These are phyloP conservation scores for Acanthacorydalis orientalis DNA, from an alignment of 2,888 invertebrate species.

Conservation along the genomic window DNA sequence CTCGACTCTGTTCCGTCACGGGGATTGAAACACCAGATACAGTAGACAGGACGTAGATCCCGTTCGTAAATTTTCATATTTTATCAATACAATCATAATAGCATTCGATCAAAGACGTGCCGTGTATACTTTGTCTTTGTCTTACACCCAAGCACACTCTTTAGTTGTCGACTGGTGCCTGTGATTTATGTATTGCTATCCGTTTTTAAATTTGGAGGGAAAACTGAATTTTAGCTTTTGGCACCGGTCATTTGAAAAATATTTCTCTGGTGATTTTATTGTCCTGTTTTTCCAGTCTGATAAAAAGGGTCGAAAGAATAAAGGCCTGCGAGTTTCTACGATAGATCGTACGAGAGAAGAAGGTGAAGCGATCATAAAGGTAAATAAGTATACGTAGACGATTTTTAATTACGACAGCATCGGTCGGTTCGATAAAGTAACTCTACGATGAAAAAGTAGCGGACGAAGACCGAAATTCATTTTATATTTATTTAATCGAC, in stretches of 20 bases:
- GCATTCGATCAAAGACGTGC: background rate
- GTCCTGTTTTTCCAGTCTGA: slow-evolving; percentile 19
- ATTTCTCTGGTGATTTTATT: slow-evolving; percentile 4
- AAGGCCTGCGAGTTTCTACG: slow-evolving; percentile 27
- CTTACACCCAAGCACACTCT: background rate
- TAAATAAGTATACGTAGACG: slow-evolving; percentile 12
- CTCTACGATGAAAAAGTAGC: no score
- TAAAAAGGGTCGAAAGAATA: slow-evolving; percentile 30
- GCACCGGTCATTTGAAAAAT: background rate
- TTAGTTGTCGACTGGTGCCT: background rate
- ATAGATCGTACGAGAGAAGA: slow-evolving; percentile 31
- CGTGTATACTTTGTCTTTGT: background rate
- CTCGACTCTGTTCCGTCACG: no score
- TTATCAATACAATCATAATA: background rate
- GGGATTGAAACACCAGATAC: no score
- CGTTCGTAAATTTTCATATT: no score
- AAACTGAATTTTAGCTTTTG: background rate
- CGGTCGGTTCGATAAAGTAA: no score
- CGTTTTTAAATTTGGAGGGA: slow-evolving; percentile 2
- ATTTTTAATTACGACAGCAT: no score
- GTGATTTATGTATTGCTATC: background rate
- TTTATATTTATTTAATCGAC: background rate
- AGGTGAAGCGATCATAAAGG: slow-evolving; percentile 33
- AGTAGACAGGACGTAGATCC: no score
- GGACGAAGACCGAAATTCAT: background rate